Conservation (phyloP, 2,888 invertebrate species). For the Synanthedon tipuliformis region DNA sequence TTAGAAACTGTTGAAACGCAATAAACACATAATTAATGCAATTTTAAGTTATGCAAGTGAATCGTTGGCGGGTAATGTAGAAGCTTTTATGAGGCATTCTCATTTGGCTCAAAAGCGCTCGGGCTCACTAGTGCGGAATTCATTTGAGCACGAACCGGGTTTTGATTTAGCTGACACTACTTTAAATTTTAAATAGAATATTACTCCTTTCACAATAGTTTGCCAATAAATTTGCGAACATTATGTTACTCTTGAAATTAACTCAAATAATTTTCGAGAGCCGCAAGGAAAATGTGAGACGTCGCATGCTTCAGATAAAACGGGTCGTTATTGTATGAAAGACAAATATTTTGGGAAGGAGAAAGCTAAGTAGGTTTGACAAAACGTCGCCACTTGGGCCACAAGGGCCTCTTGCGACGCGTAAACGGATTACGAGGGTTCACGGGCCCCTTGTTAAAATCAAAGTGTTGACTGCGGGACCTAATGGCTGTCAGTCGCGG, state of each 20-base stretch:
- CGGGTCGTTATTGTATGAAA: conserved; percentile 14
- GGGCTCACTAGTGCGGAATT: conserved; percentile 20
- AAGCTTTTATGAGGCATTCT: conserved; percentile 8
- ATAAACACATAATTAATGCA: background rate
- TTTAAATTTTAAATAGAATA: too few relatives aligned
- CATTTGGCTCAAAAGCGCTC: conserved; percentile 14
- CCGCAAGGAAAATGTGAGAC: background rate
- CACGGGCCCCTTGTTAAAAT: conserved; percentile 43
- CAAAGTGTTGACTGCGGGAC: conserved; percentile 47
- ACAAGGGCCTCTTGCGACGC: conserved; percentile 33
- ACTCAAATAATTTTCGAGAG: too few relatives aligned
- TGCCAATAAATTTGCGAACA: too few relatives aligned
- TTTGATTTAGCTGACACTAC: background rate
- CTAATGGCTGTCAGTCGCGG: conserved; percentile 36
- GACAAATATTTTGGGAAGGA: conserved; percentile 27
- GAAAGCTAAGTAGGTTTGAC: conserved; percentile 37
- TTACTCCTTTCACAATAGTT: too few relatives aligned
- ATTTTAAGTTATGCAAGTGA: background rate
- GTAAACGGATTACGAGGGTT: conserved; percentile 58
- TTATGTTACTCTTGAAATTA: too few relatives aligned
- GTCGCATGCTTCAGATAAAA: background rate
- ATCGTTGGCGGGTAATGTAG: background rate
- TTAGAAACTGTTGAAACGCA: background rate
- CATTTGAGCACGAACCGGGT: conserved; percentile 11
- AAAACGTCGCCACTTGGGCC: conserved; percentile 35